phyloP scores from a whole-genome alignment of 2,888 invertebrate species.

The Abscondita cerata region DNA sequence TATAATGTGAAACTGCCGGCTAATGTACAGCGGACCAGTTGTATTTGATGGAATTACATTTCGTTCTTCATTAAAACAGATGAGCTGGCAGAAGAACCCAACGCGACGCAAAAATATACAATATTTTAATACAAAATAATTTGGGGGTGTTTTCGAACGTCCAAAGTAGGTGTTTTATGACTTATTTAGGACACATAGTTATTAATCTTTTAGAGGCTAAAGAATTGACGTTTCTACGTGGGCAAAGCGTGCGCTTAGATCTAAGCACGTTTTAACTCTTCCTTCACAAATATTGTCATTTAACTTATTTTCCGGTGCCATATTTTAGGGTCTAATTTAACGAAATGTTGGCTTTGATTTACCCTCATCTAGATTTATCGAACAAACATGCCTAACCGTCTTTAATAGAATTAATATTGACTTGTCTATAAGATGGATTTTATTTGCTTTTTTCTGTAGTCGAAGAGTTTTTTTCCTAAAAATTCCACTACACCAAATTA shows the following conservation, averaged over 20 bases:
- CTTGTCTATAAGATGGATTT: constrained; percentile 11
- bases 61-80: constrained; percentile 27
- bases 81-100: constrained; percentile 8
- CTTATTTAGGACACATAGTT: constrained; percentile 32
- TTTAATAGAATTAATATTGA: constrained; percentile 25
- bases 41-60: constrained; percentile 39
- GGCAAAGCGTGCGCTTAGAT: constrained; percentile 43
- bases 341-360: constrained; percentile 57
- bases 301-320: constrained; percentile 54
- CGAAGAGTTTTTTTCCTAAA: not conserved
- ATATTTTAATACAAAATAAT: not conserved
- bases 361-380: constrained; percentile 58
- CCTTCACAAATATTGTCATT: constrained; percentile 57
- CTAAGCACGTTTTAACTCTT: constrained; percentile 59
- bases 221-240: constrained; percentile 30
- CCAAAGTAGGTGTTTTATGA: constrained; percentile 20
- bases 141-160: constrained; percentile 9
- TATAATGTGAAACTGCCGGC: constrained; percentile 43
- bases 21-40: constrained; percentile 48
- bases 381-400: constrained; percentile 34
- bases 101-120: not conserved
- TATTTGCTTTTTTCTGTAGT: not conserved
- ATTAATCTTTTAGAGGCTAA: constrained; percentile 32
- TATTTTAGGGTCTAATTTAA: constrained; percentile 58
- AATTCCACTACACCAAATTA: constrained; percentile 17